Evolutionary conservation across 2,888 invertebrate species (phyloP).

Genomic region (Sarcophaga rosellei): DNA sequence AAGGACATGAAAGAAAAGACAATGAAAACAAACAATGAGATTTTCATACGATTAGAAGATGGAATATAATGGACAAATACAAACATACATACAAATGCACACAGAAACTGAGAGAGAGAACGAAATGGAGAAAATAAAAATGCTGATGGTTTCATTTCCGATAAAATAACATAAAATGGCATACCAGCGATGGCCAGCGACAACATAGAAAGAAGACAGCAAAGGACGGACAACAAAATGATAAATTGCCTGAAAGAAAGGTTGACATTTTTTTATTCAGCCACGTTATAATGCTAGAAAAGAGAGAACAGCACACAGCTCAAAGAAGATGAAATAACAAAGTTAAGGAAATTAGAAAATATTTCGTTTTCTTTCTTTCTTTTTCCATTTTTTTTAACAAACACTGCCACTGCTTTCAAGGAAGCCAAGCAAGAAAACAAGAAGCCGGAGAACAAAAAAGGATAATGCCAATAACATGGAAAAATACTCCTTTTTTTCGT

Average conservation of each 20-base stretch:
- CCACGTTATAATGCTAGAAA: too few relatives aligned
- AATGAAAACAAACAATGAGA: constrained; percentile 67
- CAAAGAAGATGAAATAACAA: constrained; percentile 65
- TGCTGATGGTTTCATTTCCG: constrained; percentile 69
- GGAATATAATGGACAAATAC: constrained; percentile 60
- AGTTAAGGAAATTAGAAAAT: constrained; percentile 69
- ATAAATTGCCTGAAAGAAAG: constrained; percentile 69
- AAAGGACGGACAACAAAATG: constrained; percentile 58
- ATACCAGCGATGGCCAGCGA: constrained; percentile 48
- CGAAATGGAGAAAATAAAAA: constrained; percentile 66
- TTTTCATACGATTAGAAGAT: constrained; percentile 64
- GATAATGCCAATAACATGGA: constrained; percentile 64
- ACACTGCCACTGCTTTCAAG: too few relatives aligned
- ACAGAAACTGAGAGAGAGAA: too few relatives aligned
- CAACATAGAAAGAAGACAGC: constrained; percentile 38
- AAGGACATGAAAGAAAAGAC: constrained; percentile 69
- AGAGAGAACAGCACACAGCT: constrained; percentile 22
- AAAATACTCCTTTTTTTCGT: background rate
- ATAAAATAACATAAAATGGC: constrained; percentile 67
- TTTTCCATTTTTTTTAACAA: background rate
- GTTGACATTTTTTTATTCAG: constrained; percentile 61
- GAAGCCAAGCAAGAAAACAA: background rate
- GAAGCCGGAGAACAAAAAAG: constrained; percentile 34
- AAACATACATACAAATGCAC: background rate
- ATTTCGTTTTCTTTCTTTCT: too few relatives aligned